Evolutionary conservation across 2,113 vertebrate species (phyloP), one percentile per base, ranked within the genome.

Genomic region (Lampris megalopsis): DNA sequence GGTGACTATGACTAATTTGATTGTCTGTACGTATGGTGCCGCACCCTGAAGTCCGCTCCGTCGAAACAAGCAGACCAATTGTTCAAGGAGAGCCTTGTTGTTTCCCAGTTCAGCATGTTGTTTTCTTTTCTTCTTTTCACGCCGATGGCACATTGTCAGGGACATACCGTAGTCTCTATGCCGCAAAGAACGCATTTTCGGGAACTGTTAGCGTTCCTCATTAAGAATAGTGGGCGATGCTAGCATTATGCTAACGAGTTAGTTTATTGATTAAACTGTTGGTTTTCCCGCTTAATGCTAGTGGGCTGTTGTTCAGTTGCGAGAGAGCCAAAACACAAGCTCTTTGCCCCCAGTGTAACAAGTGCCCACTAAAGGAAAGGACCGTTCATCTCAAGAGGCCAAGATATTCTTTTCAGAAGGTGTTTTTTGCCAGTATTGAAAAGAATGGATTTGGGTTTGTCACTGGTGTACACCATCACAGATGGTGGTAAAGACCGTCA

Each of bases 91-190:
- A 10, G 56, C 64, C 42, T 68, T 1, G 1, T 37, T 57, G 65
- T 53, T 82, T 84, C 79, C 59, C 42, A 10, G 73, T 57, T 70
- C 10, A 13, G 2, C 0, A 7, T 58, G 56, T 35, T 56, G 64
- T 63, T 58, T 73, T 4, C n/a, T 42, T 63, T 24, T 6, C 7
- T 73, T 78, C 38, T 43, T 42, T 56, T 68, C 9, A 53, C 40
- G 58, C 40, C 63, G 36, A 48, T n/a, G 43, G 66, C 64, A 48
- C 52, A 35, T 3, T n/a, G 50, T 41, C 38, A 10, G 48, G 9
- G 43, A 43, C 24, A 24, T 24, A 24, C 24, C 24, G 24, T 24
- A 24, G 24, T 24, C 24, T 24, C 24, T 24, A 24, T 24, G 0
- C 24, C 24, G 24, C 24, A 24, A 24, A 24, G 24, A 24, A 24